Conservation (phyloP, 2,113 vertebrate genomes). For the Carettochelys insculpta region DNA sequence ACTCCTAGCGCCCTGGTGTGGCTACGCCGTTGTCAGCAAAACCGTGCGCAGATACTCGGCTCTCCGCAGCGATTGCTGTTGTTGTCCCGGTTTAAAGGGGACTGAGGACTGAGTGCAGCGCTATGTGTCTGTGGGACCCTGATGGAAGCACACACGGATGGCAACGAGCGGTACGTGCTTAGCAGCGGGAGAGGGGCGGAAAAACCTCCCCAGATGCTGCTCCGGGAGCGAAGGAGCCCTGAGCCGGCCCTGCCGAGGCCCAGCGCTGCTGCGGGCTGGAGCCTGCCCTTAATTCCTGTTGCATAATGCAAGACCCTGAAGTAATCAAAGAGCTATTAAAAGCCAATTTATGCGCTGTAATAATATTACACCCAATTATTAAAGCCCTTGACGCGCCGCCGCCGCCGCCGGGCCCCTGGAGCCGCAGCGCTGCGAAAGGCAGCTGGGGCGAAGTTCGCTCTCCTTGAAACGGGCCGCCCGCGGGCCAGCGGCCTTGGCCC, state of each 20-base stretch:
- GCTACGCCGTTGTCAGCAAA: not conserved
- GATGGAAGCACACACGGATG: not conserved
- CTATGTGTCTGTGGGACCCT: not conserved
- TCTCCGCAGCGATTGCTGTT: not conserved
- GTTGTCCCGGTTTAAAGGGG: not conserved
- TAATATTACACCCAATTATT: conserved; percentile 75
- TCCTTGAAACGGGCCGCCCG: too few species aligned
- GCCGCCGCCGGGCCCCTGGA: conserved; percentile 57
- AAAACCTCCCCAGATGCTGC: not conserved
- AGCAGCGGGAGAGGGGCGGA: not conserved
- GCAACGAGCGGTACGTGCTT: not conserved
- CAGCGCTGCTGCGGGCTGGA: not conserved
- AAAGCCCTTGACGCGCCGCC: conserved; percentile 70
- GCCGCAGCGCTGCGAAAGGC: conserved; percentile 48
- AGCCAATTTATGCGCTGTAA: conserved; percentile 74
- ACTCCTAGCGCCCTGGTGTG: conserved; percentile 31
- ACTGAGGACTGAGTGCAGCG: not conserved
- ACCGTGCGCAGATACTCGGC: not conserved
- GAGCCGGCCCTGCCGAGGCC: not conserved
- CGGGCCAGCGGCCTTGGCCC: accelerated
- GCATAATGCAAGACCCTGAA: conserved; percentile 36
- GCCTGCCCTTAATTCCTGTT: not conserved
- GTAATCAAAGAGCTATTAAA: conserved; percentile 74
- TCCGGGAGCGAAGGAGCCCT: conserved; percentile 7
- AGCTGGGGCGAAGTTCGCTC: not conserved